Evolutionary conservation across 1,140 invertebrate species (phyloP), one percentile per base, ranked within the genome.

Genomic region (Argopecten irradians): DNA sequence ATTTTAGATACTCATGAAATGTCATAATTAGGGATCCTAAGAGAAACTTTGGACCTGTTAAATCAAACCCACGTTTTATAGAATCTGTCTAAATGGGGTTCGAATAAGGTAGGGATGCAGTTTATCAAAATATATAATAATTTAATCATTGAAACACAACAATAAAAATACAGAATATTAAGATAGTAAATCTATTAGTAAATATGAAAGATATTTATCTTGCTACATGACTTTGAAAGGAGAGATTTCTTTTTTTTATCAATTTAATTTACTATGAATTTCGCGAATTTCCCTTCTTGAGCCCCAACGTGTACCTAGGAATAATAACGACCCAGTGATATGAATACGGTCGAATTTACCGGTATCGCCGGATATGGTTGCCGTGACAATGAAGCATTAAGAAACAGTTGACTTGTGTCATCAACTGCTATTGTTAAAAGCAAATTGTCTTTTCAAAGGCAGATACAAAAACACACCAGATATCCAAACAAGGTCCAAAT

Each of bases 381-480:
- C 55, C 55, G 55, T 71, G 55, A 71, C 55, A 71, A 71, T 71
- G 28, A 28, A 71, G 55, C 55, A 71, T 71, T 71, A 71, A n/a
- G 22, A 71, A 71, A 71, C 55, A 71, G 55, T 71, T 71, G 22
- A 71, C 55, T 71, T 71, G 55, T 71, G 55, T 71, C 55, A 71
- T 71, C 55, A 71, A 71, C 55, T n/a, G 55, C 22, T 71, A 71
- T 71, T 71, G 55, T 71, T 71, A 71, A 71, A 71, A 71, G 55
- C 55, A 71, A 71, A 71, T 71, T 71, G 55, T 71, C 55, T n/a
- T 71, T 71, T 71, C 55, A 71, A 71, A 71, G 55, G n/a, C 55
- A 71, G 55, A 71, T 71, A 16, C 55, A 71, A 71, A 71, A 71
- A 71, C 22, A 71, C n/a, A 71, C 22, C 5, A 71, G n/a, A 28